Percentiles rank a stretch among this genome's conserved stretches.
phyloP scores from a whole-genome alignment of 2,888 invertebrate species.

The Alloplasta piceator region DNA sequence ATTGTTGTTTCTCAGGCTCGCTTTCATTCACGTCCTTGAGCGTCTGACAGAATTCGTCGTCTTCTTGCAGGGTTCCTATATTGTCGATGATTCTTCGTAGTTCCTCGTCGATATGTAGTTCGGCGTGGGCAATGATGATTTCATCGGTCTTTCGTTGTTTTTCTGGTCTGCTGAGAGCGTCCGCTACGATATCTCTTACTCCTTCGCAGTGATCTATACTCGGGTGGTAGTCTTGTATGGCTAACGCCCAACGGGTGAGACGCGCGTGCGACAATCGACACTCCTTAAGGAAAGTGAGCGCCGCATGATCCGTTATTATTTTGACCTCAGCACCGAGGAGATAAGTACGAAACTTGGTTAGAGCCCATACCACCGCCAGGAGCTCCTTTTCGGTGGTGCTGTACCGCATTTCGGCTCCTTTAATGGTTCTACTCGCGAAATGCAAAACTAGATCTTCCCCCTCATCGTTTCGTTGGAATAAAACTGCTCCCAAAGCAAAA shows the following conservation, averaged over 20 bases:
- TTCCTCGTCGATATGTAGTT: background rate
- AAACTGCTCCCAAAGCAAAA: conserved; percentile 10
- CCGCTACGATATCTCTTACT: conserved; percentile 19
- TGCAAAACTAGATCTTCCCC: too few species aligned
- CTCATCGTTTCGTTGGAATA: background rate
- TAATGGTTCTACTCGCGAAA: too few species aligned
- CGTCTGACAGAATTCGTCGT: background rate
- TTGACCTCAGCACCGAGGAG: conserved; percentile 22
- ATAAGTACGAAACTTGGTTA: conserved; percentile 40
- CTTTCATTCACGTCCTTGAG: background rate
- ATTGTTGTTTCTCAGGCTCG: too few species aligned
- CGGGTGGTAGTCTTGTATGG: conserved; percentile 40
- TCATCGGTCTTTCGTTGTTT: background rate
- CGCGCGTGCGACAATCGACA: conserved; percentile 33
- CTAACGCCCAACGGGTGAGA: conserved; percentile 36
- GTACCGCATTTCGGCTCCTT: too few species aligned
- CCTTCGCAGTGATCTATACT: conserved; percentile 34
- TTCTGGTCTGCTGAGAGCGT: conserved; percentile 15
- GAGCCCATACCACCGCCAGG: conserved; percentile 30
- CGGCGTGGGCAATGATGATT: background rate
- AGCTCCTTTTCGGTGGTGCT: conserved; percentile 49
- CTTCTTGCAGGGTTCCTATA: background rate
- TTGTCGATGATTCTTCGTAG: background rate
- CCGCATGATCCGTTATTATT: conserved; percentile 51
- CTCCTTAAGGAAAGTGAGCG: conserved; percentile 30